Conservation (phyloP, 1,140 invertebrate species). For the Aphis craccivora region DNA sequence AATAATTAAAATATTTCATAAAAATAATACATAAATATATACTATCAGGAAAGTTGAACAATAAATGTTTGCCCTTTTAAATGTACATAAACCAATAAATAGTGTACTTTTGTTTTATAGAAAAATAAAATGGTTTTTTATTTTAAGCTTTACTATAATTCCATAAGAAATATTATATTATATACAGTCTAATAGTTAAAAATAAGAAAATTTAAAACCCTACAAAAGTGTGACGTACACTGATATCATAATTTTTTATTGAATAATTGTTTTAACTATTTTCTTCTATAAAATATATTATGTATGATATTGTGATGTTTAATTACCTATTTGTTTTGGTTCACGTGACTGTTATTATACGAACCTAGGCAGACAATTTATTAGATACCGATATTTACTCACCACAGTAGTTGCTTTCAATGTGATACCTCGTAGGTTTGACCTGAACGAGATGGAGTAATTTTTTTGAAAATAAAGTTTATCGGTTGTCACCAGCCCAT, state of each 20-base stretch:
- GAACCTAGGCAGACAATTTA: not conserved
- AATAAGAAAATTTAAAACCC: not conserved
- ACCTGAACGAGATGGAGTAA: not conserved
- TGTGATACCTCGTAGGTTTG: not conserved
- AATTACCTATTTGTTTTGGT: not conserved
- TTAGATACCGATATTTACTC: not conserved
- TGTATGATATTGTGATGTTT: not conserved
- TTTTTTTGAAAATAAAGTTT: not conserved
- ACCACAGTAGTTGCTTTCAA: constrained; percentile 45
- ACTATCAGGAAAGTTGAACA: not conserved
- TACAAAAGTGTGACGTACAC: not conserved
- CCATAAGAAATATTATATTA: not conserved
- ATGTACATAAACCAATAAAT: not conserved
- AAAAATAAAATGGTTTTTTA: not conserved
- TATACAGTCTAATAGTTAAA: not conserved
- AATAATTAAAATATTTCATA: not conserved
- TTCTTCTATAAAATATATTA: not conserved
- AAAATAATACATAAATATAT: not conserved
- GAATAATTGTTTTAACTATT: not conserved
- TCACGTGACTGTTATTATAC: not conserved
- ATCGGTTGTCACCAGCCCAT: not conserved
- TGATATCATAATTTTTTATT: not conserved
- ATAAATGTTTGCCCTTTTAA: not conserved
- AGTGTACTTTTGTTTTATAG: not conserved
- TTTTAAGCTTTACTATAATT: not conserved